Base-by-base conservation (phyloP, 2,797 vertebrate genomes). In the Melopsittacus undulatus region DNA sequence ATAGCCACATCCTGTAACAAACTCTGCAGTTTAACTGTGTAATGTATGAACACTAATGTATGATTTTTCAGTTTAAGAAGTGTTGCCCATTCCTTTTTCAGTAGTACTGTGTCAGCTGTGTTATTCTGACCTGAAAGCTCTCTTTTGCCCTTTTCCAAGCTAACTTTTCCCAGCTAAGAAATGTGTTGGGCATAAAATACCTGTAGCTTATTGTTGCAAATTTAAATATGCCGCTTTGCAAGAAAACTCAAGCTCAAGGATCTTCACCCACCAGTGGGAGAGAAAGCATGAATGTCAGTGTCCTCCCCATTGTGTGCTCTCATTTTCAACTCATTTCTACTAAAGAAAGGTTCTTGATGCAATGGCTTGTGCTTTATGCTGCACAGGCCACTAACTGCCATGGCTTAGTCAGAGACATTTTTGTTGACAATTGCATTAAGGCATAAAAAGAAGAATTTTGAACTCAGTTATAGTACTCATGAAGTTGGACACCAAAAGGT, bases 1-100 rank as follows among this genome's bases (percentile, higher is more conserved):
- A 83, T 87, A 95, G 83, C 86, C 95, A 97, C 94, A 94, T 95
- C 92, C 95, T 96, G 92, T 92, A 46, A 66, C 4, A 26, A 68
- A 42, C 74, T 87, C 64, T 79, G 11, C 80, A 81, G 72, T 85
- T 87, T 78, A 94, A 85, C 75, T 57, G 34, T 73, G 68, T 64
- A 56, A 78, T 43, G n/a, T 30, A 32, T 13, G 49, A 92, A 62
- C 40, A 27, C 21, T 21, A 66, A 75, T 36, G 34, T 9, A 1
- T 36, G 15, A 17, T 59, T 87, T 83, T 54, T 57, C 24, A 29
- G 36, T 51, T 48, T 38, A 79, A 83, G 29, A 64, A 83, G 30
- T 52, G 68, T 54, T 79, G 30, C 75, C 38, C 40, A 24, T 43
- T 75, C 20, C 38, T 26, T 59, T 81, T 89, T 54, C 45, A 49